These are phyloP conservation scores for Pituophis catenifer DNA, from an alignment of 2,113 vertebrate genomes.

Conservation along the genomic window DNA sequence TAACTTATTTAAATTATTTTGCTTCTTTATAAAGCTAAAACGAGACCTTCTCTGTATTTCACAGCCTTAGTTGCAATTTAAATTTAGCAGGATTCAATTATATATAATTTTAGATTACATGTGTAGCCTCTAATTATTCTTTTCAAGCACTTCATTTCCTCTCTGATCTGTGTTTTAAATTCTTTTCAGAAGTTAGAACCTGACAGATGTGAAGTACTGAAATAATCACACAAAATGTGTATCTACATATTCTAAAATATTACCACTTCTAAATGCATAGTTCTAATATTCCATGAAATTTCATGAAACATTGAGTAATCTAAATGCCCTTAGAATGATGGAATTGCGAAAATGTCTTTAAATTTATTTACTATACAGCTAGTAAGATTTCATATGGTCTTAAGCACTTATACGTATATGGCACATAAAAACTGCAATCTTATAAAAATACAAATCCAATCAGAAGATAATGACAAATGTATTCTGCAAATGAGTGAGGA, in stretches of 20 bases:
- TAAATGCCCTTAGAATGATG: background rate
- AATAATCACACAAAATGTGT: background rate
- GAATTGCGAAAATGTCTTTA: background rate
- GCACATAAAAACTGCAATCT: background rate
- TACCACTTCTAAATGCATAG: background rate
- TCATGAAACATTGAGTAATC: background rate
- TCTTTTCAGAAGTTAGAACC: constrained; percentile 19
- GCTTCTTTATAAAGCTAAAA: constrained; percentile 17
- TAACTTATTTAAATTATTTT: constrained; percentile 11
- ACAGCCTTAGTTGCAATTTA: constrained; percentile 47
- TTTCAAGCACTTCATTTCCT: background rate
- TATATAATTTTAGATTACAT: constrained; percentile 43
- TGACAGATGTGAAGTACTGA: background rate
- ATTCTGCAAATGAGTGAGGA: background rate
- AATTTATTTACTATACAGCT: background rate
- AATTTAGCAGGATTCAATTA: constrained; percentile 44
- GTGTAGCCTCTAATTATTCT: constrained; percentile 42
- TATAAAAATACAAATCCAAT: background rate
- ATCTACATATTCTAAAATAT: background rate
- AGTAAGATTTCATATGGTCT: background rate
- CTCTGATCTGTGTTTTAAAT: constrained; percentile 5
- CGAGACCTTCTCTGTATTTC: constrained; percentile 18
- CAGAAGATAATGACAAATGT: background rate
- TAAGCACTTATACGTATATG: background rate
- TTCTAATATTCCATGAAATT: background rate